Evolutionary conservation across 35 echinoderm and acorn worm genomes (phyloP).

Genomic region (Diadema setosum): DNA sequence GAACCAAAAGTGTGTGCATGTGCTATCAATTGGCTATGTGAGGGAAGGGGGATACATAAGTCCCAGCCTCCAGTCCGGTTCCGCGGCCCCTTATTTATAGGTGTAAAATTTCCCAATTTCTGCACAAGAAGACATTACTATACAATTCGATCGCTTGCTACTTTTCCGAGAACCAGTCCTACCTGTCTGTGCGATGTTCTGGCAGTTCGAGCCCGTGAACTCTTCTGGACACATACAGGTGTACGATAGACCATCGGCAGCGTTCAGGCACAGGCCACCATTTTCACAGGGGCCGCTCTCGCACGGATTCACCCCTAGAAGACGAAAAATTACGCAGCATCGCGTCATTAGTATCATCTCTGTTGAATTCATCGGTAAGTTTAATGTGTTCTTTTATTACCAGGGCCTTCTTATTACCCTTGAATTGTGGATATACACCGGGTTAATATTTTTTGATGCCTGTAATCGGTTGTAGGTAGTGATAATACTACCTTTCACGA

Average conservation of each 20-base stretch:
- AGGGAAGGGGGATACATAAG: too few species aligned
- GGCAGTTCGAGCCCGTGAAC: conserved; percentile 59
- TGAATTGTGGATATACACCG: not conserved
- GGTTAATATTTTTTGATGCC: too few species aligned
- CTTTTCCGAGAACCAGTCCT: too few species aligned
- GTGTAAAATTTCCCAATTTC: too few species aligned
- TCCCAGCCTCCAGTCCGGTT: too few species aligned
- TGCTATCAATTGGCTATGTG: too few species aligned
- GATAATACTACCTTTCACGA: too few species aligned
- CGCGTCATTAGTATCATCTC: not conserved
- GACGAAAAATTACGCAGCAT: not conserved
- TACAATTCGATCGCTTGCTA: too few species aligned
- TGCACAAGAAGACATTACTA: too few species aligned
- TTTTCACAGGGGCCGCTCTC: conserved; percentile 52
- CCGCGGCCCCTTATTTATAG: too few species aligned
- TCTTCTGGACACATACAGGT: conserved; percentile 59
- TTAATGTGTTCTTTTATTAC: not conserved
- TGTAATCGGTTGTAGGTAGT: too few species aligned
- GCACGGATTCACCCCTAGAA: conserved; percentile 46
- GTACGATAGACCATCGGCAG: conserved; percentile 26
- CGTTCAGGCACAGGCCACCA: conserved; percentile 53
- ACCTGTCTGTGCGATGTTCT: not conserved
- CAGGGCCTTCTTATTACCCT: not conserved
- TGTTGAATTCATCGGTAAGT: not conserved
- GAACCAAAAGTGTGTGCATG: too few species aligned